phyloP scores from a whole-genome alignment of 1,140 invertebrate species.

The Limonius californicus region DNA sequence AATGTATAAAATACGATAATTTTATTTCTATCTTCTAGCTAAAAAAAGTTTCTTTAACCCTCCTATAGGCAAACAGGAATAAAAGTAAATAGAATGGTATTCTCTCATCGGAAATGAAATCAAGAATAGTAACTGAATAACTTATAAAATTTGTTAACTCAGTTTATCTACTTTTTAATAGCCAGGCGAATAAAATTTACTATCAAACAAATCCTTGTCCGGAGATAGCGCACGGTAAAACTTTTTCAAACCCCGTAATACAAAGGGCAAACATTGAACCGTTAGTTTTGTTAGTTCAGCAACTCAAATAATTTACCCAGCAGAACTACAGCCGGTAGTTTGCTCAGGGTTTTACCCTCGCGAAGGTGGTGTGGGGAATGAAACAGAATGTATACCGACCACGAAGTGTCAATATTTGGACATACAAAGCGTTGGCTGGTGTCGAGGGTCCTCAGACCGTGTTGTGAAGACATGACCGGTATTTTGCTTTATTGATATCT shows the following conservation, averaged over 20 bases:
- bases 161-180: too few species aligned
- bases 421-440: constrained; percentile 41
- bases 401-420: constrained; percentile 44
- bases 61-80: too few species aligned
- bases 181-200: too few species aligned
- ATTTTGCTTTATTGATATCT: not conserved
- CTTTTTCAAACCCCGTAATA: constrained; percentile 46
- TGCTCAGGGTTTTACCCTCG: constrained; percentile 35
- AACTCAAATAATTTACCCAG: constrained; percentile 49
- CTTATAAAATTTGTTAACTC: too few species aligned
- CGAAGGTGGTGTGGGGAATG: constrained; percentile 6
- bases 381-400: constrained; percentile 41
- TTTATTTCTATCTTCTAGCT: too few species aligned
- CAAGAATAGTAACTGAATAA: too few species aligned
- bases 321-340: constrained; percentile 44
- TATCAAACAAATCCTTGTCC: too few species aligned
- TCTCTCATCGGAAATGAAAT: too few species aligned
- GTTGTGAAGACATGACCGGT: constrained; percentile 3
- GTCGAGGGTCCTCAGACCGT: constrained; percentile 25
- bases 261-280: constrained; percentile 40
- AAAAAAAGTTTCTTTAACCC: too few species aligned
- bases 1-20: too few species aligned
- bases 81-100: too few species aligned
- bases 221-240: not conserved
- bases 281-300: constrained; percentile 48